These are phyloP conservation scores for Leistus spinibarbis DNA, from an alignment of 2,888 invertebrate species.

Conservation along the genomic window DNA sequence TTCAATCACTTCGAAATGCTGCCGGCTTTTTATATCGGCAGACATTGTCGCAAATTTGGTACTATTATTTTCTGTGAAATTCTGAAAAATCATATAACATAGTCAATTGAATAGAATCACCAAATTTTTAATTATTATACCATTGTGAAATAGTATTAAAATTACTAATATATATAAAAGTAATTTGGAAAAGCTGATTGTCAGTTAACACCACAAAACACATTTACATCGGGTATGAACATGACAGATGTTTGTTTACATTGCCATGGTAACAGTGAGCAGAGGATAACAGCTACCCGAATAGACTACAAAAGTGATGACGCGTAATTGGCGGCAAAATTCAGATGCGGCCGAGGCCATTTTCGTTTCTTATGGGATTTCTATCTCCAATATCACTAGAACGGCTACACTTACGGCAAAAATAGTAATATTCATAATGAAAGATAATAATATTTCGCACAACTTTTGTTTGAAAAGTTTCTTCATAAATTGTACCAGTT, in stretches of 20 bases:
- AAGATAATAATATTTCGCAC: too few relatives aligned
- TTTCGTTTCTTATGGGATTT: too few relatives aligned
- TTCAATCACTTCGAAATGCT: slow-evolving; percentile 19
- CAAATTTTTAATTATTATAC: not conserved
- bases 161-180: not conserved
- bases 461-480: too few relatives aligned
- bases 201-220: not conserved
- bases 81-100: not conserved
- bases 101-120: not conserved
- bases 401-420: too few relatives aligned
- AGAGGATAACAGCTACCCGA: too few relatives aligned
- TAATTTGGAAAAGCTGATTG: not conserved
- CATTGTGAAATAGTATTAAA: not conserved
- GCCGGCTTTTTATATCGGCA: slow-evolving; percentile 9
- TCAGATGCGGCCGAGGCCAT: too few relatives aligned
- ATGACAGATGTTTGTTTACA: not conserved
- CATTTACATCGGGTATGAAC: too few relatives aligned
- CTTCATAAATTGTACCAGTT: too few relatives aligned
- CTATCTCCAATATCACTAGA: too few relatives aligned
- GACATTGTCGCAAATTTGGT: not conserved
- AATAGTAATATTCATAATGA: too few relatives aligned
- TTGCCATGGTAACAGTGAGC: not conserved
- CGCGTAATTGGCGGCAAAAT: too few relatives aligned
- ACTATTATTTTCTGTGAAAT: not conserved
- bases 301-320: too few relatives aligned